Evolutionary conservation across 2,797 vertebrate genomes (phyloP).

Genomic region (Pampus argenteus): DNA sequence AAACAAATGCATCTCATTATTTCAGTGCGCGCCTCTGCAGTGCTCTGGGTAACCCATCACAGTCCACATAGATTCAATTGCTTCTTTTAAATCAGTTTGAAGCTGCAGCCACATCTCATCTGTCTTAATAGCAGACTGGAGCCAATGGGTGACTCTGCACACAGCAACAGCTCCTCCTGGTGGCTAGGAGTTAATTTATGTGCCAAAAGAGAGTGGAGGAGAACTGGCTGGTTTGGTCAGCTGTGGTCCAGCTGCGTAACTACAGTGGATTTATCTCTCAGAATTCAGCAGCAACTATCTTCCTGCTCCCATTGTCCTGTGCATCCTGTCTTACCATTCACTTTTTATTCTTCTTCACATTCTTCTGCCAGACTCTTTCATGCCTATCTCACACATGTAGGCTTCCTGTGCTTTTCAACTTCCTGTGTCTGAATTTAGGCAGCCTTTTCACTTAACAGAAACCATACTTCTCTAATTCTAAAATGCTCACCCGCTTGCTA

Average conservation of each 20-base stretch:
- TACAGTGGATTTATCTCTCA: constrained; percentile 45
- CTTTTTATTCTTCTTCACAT: constrained; percentile 55
- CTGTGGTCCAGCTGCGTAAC: constrained; percentile 56
- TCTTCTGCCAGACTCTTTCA: constrained; percentile 52
- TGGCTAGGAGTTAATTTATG: constrained; percentile 53
- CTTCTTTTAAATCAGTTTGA: constrained; percentile 87
- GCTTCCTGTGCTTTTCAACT: constrained; percentile 47
- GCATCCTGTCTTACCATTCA: constrained; percentile 35
- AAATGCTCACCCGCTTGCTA: constrained; percentile 33
- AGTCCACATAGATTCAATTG: constrained; percentile 85
- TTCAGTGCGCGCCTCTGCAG: constrained; percentile 80
- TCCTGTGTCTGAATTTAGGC: constrained; percentile 51
- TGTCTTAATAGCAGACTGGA: constrained; percentile 75
- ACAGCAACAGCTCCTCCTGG: constrained; percentile 86
- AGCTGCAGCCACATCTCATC: constrained; percentile 84
- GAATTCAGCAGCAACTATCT: constrained; percentile 38
- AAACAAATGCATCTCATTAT: constrained; percentile 89
- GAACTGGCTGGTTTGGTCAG: constrained; percentile 41
- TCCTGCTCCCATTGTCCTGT: constrained; percentile 15
- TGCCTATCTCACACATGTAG: constrained; percentile 38
- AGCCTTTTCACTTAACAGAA: constrained; percentile 63
- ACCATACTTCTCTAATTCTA: constrained; percentile 56
- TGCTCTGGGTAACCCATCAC: constrained; percentile 85
- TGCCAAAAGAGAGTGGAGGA: constrained; percentile 24
- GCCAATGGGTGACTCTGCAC: constrained; percentile 54